Evolutionary conservation across 2,113 vertebrate genomes (phyloP), one percentile per base, ranked within the genome.

Genomic region (Leiothrix lutea): DNA sequence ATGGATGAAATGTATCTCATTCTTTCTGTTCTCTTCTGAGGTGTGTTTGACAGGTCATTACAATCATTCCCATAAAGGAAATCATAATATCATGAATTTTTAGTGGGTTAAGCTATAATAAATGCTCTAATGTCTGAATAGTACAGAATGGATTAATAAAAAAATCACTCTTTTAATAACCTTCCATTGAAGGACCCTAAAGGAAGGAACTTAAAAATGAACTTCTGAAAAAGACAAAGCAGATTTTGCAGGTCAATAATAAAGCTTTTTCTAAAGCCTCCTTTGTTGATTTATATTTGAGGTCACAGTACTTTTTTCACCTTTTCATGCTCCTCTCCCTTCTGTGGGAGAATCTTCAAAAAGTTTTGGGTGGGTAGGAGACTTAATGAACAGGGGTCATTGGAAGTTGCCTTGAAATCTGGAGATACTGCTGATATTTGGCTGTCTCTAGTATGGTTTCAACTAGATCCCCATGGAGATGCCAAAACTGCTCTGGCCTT

Each of bases 1-100:
- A 10, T 7, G 9, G 23, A 22, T 29, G 23, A 77, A 88, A 60
- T 3, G 2, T 0, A 0, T 42, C 23, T 75, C 0, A 1, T 61
- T 91, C 40, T 54, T 86, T 60, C 33, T 86, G 6, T 45, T 93
- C 38, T 86, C 7, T 88, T 80, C 5, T 51, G 5, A 56, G 45
- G 75, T 2, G 2, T 8, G 18, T 90, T 64, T 84, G 70, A 44
- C 22, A 35, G 22, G 3, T 77, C 62, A 38, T 71, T 45, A 45
- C 44, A 69, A 25, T 42, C 54, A 67, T 89, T 70, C 29, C 25
- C 17, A 6, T 42, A 42, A 47, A 53, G 33, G 72, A 44, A 74
- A 66, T 35, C 11, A 33, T 62, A 81, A 18, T 35, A 40, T 42
- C 2, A 62, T 35, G 9, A 69, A 73, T 91, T 67, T 86, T 58